Conservation (phyloP, 2,113 vertebrate genomes). For the Oncorhynchus mykiss region DNA sequence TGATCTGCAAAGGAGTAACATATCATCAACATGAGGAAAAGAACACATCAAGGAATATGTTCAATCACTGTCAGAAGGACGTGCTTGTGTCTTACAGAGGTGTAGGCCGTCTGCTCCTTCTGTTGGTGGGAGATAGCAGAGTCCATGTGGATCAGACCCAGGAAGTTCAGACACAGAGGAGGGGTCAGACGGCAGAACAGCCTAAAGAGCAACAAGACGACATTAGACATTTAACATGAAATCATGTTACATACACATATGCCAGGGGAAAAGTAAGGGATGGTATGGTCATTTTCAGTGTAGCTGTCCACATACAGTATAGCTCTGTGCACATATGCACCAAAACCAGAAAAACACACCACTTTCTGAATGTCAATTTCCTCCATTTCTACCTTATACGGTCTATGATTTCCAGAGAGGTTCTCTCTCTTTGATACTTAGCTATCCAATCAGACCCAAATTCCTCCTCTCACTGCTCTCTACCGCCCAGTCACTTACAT, state of each 20-base stretch:
- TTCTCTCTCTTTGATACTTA: too few relatives aligned
- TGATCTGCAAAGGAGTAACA: slow-evolving; percentile 78
- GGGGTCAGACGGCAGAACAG: slow-evolving; percentile 96
- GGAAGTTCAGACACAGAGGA: slow-evolving; percentile 95
- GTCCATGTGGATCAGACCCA: slow-evolving; percentile 98
- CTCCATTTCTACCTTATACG: not conserved
- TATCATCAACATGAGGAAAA: too few relatives aligned
- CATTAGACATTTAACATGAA: too few relatives aligned
- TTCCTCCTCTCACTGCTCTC: not conserved
- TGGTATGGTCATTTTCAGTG: too few relatives aligned
- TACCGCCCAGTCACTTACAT: slow-evolving; percentile 80
- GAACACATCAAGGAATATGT: too few relatives aligned
- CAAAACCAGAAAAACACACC: too few relatives aligned
- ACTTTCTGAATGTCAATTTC: not conserved
- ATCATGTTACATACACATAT: too few relatives aligned
- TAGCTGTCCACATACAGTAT: too few relatives aligned
- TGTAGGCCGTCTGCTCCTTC: slow-evolving; percentile 92
- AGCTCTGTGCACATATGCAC: too few relatives aligned
- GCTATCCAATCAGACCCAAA: not conserved
- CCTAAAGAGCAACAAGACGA: slow-evolving; percentile 66
- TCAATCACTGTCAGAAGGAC: not conserved
- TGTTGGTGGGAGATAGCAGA: slow-evolving; percentile 88
- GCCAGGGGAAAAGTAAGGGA: too few relatives aligned
- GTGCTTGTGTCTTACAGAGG: slow-evolving; percentile 80
- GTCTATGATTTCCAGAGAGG: too few relatives aligned